Evolutionary conservation across 2,113 vertebrate species (phyloP), one percentile per base, ranked within the genome.

Genomic region (Odobenus rosmarus): DNA sequence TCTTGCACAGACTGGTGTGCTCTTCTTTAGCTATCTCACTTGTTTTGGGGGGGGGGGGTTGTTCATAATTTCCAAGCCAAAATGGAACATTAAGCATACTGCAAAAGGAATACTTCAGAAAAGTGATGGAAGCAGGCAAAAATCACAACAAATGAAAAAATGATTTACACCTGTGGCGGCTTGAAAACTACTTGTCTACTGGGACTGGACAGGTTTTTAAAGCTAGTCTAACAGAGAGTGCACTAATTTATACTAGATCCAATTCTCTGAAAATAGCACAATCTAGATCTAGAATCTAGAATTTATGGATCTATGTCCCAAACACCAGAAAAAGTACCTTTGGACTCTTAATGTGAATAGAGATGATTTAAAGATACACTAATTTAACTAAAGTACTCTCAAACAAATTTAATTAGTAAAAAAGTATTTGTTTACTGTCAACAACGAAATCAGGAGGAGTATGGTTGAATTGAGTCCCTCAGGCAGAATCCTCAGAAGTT

Each of bases 371-470:
- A 96, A 85, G 5, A 74, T 36, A 96, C 3, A 85, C 4, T 89
- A 72, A 88, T 76, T 36, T 91, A 86, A 42, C 46, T 46, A 24
- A 69, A 93, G 21, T 46, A 74, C 26, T 67, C 81, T 93, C 53
- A 79, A 93, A 91, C 49, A 62, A 82, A 33, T 55, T 82, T 82
- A 84, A 91, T 21, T 33, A 88, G 33, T 36, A 79, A 95, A 86
- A 31, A 90, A 67, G 24, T 28, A 57, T 36, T 16, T 80, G 24
- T 39, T 93, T 74, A n/a, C 21, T 19, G 1, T 57, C 10, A 81
- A 88, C 33, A 81, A 57, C 11, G 4, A 49, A 81, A 69, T 51
- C n/a, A 77, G 36, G 57, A 69, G 77, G 39, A 33, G 8, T n/a
- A 55, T 46, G 31, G 28, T 55, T 90, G 93, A 71, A 93, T 64